Percentiles rank a stretch among this genome's conserved stretches.
phyloP scores from a whole-genome alignment of 2,888 invertebrate genomes.

The Ectropis crepuscularia region DNA sequence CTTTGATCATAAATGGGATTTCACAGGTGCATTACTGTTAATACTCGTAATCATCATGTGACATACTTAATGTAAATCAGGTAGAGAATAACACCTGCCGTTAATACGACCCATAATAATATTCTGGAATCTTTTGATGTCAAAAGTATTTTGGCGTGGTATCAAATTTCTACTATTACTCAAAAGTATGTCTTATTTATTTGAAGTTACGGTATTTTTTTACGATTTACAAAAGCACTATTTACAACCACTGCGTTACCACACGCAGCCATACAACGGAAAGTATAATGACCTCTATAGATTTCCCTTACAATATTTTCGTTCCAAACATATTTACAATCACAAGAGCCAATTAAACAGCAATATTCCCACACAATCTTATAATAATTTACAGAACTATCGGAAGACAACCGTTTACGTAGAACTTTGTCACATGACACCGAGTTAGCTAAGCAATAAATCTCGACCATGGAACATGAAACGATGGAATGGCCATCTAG shows the following conservation, averaged over 20 bases:
- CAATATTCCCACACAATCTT: conserved; percentile 20
- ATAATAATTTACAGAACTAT: conserved; percentile 27
- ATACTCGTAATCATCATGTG: no score
- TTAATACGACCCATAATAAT: no score
- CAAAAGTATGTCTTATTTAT: no score
- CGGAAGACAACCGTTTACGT: conserved; percentile 19
- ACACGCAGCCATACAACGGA: conserved; percentile 9
- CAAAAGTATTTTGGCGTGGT: no score
- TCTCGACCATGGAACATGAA: conserved; percentile 38
- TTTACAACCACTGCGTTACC: conserved; percentile 2
- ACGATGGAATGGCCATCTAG: background rate
- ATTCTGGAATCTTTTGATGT: no score
- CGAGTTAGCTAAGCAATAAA: conserved; percentile 51
- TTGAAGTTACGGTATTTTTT: background rate
- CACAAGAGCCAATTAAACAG: conserved; percentile 20
- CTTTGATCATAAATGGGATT: no score
- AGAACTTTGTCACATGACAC: conserved; percentile 40
- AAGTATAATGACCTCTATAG: conserved; percentile 11
- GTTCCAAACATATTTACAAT: conserved; percentile 15
- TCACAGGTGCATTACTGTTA: no score
- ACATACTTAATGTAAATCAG: no score
- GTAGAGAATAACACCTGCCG: no score
- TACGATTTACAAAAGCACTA: background rate
- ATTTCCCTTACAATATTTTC: conserved; percentile 9
- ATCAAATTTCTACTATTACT: no score